Conservation (phyloP, 2,113 vertebrate species). For the Mastomys natalensis region DNA sequence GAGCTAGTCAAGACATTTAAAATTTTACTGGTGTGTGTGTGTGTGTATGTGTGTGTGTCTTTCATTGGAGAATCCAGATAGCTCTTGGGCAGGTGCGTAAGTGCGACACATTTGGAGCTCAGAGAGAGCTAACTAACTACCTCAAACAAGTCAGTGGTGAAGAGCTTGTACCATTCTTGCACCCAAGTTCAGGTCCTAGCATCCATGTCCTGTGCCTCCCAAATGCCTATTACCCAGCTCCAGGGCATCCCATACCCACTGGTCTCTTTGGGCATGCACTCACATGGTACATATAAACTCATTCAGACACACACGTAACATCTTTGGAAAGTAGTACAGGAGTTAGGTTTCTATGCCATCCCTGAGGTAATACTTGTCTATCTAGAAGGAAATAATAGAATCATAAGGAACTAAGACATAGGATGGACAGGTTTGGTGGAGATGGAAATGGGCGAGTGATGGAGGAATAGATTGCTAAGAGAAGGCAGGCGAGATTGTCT, state of each 20-base stretch:
- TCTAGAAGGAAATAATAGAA: not conserved
- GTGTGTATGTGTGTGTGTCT: too few species aligned
- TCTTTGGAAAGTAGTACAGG: not conserved
- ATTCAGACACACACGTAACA: not conserved
- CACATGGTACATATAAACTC: not conserved
- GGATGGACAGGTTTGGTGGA: not conserved
- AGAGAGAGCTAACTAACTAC: not conserved
- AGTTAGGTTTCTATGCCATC: not conserved
- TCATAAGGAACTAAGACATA: slow-evolving; percentile 9
- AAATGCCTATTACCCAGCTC: not conserved
- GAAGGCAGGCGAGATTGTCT: not conserved
- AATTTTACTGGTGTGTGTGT: too few species aligned
- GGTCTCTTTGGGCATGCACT: not conserved
- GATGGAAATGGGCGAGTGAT: not conserved
- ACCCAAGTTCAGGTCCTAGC: not conserved
- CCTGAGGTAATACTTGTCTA: not conserved
- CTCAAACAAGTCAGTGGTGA: too few species aligned
- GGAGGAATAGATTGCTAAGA: not conserved
- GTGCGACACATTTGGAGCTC: too few species aligned
- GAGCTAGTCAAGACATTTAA: too few species aligned
- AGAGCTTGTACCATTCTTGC: too few species aligned
- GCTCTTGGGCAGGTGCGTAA: not conserved
- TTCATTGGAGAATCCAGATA: not conserved
- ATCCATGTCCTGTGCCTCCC: not conserved
- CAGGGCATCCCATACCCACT: not conserved